Base-by-base conservation (phyloP, 2,113 vertebrate species). In the Plecturocebus donacophilus region DNA sequence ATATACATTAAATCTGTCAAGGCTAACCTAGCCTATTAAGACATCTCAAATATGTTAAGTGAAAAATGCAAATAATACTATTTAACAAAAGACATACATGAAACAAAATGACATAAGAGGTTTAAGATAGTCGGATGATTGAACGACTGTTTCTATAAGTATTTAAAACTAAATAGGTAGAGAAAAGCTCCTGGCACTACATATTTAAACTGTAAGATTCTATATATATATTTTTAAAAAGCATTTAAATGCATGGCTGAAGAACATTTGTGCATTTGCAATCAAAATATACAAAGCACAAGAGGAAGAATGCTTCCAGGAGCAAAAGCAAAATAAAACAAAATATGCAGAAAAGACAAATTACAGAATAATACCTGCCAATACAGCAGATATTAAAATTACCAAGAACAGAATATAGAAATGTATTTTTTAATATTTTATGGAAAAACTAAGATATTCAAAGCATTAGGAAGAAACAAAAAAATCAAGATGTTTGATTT, bases 1-100 rank as follows among this genome's bases (percentile, higher is more conserved):
- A 21, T 82, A 71, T 20, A 70, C 8, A 71, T 42, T 86, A 54
- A 90, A 68, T 70, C 30, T 16, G n/a, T 58, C n/a, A 85, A 93
- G 19, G 27, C 35, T 95, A 80, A 75, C 1, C 35, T 87, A 27
- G 40, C 47, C 66, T 47, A 75, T n/a, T 64, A 91, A 82, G 20
- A 5, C 13, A 77, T 58, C n/a, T 70, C 19, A 76, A 73, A 73
- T 77, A 66, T 61, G 12, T 58, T 76, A 75, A 94, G 45, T 38
- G 54, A 81, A 79, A 96, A 96, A 58, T 91, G 23, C 5, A 97
- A 90, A 82, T 86, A 71, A 35, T 76, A 19, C 71, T 95, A 42
- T 61, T 91, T 93, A 81, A 83, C 6, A 68, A 91, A 64, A 96
- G n/a, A 61, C 1, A 38, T n/a, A 80, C 17, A 52, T 79, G 16